phyloP scores from a whole-genome alignment of 1,140 invertebrate genomes.

The Zaprionus africanus region DNA sequence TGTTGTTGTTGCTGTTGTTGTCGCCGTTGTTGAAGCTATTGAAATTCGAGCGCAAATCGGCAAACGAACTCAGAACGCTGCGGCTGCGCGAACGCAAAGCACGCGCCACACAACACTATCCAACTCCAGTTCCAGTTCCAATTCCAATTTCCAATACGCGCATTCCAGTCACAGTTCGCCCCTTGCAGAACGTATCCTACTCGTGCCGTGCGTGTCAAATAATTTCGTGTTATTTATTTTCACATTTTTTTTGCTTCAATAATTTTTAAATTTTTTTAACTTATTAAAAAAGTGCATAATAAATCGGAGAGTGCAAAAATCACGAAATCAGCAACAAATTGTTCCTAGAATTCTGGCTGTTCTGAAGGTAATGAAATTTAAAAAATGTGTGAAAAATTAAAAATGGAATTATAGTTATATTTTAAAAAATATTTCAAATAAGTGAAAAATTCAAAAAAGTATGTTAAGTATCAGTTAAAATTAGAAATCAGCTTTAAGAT shows the following conservation, averaged over 20 bases:
- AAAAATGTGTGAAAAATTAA: not conserved
- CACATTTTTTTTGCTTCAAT: not conserved
- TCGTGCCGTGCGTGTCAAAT: conserved; percentile 6
- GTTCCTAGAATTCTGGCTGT: not conserved
- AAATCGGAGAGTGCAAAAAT: conserved; percentile 1
- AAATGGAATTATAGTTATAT: not conserved
- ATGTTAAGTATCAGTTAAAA: not conserved
- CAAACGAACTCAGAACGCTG: conserved; percentile 77
- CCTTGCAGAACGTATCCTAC: conserved; percentile 8
- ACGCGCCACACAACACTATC: conserved; percentile 53
- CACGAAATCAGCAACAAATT: not conserved
- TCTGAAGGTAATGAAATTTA: conserved; percentile 11
- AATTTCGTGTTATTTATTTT: not conserved
- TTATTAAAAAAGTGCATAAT: conserved; percentile 11
- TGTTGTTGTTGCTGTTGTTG: conserved; percentile 17
- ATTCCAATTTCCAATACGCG: conserved; percentile 12
- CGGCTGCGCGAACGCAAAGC: conserved; percentile 76
- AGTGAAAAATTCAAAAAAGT: not conserved
- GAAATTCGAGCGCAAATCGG: conserved; percentile 70
- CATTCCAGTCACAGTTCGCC: conserved; percentile 12
- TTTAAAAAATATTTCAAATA: not conserved
- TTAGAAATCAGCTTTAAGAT: not conserved
- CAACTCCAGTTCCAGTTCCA: conserved; percentile 20
- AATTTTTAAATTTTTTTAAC: not conserved
- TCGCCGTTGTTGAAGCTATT: conserved; percentile 50